These are phyloP conservation scores for Nomada ruficornis DNA, from an alignment of 2,888 invertebrate species.

Conservation along the genomic window DNA sequence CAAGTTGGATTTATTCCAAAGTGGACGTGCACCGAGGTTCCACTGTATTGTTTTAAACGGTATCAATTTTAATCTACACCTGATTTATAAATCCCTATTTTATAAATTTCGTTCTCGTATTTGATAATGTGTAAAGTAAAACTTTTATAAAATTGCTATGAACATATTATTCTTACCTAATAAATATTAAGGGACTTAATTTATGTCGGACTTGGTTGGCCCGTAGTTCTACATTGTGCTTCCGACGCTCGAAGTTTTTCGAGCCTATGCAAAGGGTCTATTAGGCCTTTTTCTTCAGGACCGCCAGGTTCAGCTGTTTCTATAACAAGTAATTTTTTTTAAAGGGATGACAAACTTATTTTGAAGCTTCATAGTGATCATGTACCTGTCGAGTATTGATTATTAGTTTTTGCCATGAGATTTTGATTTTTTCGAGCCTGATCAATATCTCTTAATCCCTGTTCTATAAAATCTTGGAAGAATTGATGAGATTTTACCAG, in stretches of 20 bases:
- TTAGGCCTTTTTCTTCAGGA: constrained; percentile 76
- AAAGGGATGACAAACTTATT: constrained; percentile 2
- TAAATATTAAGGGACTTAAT: constrained; percentile 49
- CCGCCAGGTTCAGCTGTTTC: constrained; percentile 65
- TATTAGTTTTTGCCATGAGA: constrained; percentile 74
- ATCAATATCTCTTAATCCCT: constrained; percentile 89
- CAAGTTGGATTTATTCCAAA: no score
- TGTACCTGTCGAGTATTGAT: constrained; percentile 77
- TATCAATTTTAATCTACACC: background rate
- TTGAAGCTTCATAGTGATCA: constrained; percentile 1
- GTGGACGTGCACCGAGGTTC: no score
- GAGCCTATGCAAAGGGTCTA: constrained; percentile 81
- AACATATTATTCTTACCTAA: constrained; percentile 54
- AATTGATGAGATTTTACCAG: constrained; percentile 93
- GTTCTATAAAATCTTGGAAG: constrained; percentile 94
- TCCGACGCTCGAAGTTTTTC: constrained; percentile 80
- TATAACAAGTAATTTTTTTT: constrained; percentile 17
- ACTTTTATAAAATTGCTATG: background rate
- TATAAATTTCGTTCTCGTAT: background rate
- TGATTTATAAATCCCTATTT: no score
- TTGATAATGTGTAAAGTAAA: background rate
- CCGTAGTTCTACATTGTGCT: constrained; percentile 78
- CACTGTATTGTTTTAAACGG: background rate
- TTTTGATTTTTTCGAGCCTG: constrained; percentile 81
- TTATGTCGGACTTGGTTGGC: constrained; percentile 79